These are phyloP conservation scores for Gonocerus acuteangulatus DNA, from an alignment of 2,888 invertebrate species.

Conservation along the genomic window DNA sequence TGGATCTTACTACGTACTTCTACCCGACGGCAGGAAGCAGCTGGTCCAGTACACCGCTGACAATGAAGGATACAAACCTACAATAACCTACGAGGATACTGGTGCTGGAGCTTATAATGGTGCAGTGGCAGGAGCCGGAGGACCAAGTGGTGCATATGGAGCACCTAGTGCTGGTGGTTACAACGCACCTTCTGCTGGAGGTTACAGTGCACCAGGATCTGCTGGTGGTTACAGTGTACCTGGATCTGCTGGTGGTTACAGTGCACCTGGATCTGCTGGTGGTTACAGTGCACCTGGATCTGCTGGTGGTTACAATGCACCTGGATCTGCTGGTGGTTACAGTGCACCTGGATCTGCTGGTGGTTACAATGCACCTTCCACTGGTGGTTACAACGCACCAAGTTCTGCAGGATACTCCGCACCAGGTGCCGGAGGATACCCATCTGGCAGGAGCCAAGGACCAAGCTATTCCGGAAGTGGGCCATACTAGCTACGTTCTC, in stretches of 20 bases:
- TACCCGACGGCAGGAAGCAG: conserved; percentile 81
- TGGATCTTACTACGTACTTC: conserved; percentile 76
- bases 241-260: conserved; percentile 5
- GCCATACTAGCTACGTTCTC: neutral
- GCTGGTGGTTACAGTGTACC: conserved; percentile 7
- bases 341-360: conserved; percentile 37
- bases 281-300: conserved; percentile 18
- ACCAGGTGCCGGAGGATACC: neutral
- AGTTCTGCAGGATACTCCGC: neutral
- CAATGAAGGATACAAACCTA: conserved; percentile 71
- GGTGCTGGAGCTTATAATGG: conserved; percentile 37
- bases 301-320: conserved; percentile 32
- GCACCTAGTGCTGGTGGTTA: neutral
- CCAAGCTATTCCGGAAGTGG: neutral
- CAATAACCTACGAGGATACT: conserved; percentile 65
- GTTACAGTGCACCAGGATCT: neutral
- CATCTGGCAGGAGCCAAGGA: neutral
- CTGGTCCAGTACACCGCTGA: conserved; percentile 78
- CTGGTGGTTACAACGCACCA: conserved; percentile 37
- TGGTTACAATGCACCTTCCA: conserved; percentile 37
- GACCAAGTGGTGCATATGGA: neutral
- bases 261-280: conserved; percentile 42
- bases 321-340: conserved; percentile 13
- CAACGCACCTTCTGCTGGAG: conserved; percentile 31
- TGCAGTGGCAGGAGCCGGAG: neutral